These are phyloP conservation scores for Eristalinus aeneus DNA, from an alignment of 2,888 invertebrate genomes.

Conservation along the genomic window DNA sequence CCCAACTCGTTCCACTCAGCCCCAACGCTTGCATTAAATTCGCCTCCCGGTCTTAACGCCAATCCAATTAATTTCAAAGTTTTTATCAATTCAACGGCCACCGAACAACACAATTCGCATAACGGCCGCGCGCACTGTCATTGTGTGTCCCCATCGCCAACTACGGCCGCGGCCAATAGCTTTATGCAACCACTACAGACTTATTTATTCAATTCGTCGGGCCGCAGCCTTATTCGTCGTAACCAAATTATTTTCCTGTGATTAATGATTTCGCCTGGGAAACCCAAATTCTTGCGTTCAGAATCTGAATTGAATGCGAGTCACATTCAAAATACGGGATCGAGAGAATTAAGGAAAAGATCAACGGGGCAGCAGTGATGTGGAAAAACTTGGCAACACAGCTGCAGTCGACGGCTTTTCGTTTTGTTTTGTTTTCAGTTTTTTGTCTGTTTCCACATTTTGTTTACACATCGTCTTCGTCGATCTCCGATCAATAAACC, in stretches of 20 bases:
- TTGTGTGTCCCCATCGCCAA: slow-evolving; percentile 18
- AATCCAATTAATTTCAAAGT: slow-evolving; percentile 46
- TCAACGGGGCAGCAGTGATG: background rate
- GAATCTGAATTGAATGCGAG: slow-evolving; percentile 45
- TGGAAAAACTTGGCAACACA: background rate
- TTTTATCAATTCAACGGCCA: background rate
- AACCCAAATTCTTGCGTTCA: slow-evolving; percentile 42
- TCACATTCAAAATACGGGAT: slow-evolving; percentile 20
- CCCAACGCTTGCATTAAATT: background rate
- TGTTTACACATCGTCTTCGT: slow-evolving; percentile 70
- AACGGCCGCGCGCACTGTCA: background rate
- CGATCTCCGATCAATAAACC: slow-evolving; percentile 52
- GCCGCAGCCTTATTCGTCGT: slow-evolving; percentile 19
- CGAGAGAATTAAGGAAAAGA: background rate
- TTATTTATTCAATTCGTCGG: slow-evolving; percentile 11
- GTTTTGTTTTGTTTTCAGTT: slow-evolving; percentile 8
- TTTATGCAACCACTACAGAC: slow-evolving; percentile 20
- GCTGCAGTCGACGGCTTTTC: background rate
- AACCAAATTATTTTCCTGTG: slow-evolving; percentile 43
- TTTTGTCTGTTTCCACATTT: slow-evolving; percentile 38
- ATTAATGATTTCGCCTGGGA: slow-evolving; percentile 52
- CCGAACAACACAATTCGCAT: slow-evolving; percentile 11
- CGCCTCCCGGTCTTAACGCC: slow-evolving; percentile 10
- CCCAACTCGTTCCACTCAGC: background rate
- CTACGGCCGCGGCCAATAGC: background rate